Evolutionary conservation across 2,888 invertebrate species (phyloP).

Genomic region (Alcis repandata): DNA sequence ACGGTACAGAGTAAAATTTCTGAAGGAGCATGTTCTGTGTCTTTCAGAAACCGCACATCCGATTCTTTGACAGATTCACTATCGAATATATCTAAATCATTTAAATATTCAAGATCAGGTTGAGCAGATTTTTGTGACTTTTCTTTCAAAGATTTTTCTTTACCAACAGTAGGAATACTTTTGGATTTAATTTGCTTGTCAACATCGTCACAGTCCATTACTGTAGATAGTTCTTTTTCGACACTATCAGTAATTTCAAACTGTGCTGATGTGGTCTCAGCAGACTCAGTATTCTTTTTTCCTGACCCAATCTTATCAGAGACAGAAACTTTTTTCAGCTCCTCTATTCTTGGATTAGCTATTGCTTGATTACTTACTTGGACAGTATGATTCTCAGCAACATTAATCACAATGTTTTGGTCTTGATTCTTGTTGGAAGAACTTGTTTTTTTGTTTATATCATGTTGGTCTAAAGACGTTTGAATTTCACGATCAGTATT

Average conservation of each 20-base stretch:
- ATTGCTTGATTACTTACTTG: conserved; percentile 40
- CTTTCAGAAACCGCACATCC: conserved; percentile 61
- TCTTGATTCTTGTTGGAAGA: conserved; percentile 39
- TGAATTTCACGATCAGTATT: conserved; percentile 72
- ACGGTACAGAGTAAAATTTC: conserved; percentile 68
- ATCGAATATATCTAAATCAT: conserved; percentile 74
- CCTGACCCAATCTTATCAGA: conserved; percentile 36
- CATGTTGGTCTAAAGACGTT: conserved; percentile 61
- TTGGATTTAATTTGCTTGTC: conserved; percentile 39
- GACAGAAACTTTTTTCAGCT: conserved; percentile 2
- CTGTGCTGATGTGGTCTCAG: conserved; percentile 71
- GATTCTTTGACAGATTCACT: conserved; percentile 69
- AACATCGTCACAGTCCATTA: conserved; percentile 64
- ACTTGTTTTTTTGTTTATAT: conserved; percentile 43
- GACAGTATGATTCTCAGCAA: conserved; percentile 46
- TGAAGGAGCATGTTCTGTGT: conserved; percentile 62
- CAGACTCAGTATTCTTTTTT: conserved; percentile 74
- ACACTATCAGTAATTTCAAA: conserved; percentile 78
- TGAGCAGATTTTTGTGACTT: conserved; percentile 13
- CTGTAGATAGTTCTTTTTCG: conserved; percentile 72
- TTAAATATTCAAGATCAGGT: conserved; percentile 55
- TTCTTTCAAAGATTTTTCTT: conserved; percentile 25
- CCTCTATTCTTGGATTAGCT: conserved; percentile 37
- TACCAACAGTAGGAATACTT: conserved; percentile 24
- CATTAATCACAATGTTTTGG: conserved; percentile 53